A percentile compares a stretch with the other conserved stretches of the same genome.
phyloP scores from a whole-genome alignment of 1,140 invertebrate species.

The honey bee (Apis mellifera) region Amel_HAv3.1 CM009936.2:9737501-9738000 shows the following conservation, averaged over 20 bases:
- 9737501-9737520: not conserved
- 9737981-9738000: too few relatives aligned
- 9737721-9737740: not conserved
- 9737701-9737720: not conserved
- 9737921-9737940: too few relatives aligned
- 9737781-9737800: conserved; percentile 20
- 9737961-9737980: too few relatives aligned
- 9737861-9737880: not conserved
- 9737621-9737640: too few relatives aligned
- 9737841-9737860: conserved; percentile 32
- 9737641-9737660: not conserved
- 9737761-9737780: conserved; percentile 1
- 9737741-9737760: not conserved
- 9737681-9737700: not conserved
- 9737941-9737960: too few relatives aligned
- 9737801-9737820: conserved; percentile 8
- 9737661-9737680: not conserved
- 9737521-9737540: not conserved
- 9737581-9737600: too few relatives aligned
- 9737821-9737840: not conserved
- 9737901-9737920: not conserved
- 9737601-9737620: too few relatives aligned
- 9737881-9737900: not conserved
- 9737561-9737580: not conserved
- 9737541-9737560: not conserved